Conservation (phyloP, 2,113 vertebrate species). For the Cyrtonyx montezumae region DNA sequence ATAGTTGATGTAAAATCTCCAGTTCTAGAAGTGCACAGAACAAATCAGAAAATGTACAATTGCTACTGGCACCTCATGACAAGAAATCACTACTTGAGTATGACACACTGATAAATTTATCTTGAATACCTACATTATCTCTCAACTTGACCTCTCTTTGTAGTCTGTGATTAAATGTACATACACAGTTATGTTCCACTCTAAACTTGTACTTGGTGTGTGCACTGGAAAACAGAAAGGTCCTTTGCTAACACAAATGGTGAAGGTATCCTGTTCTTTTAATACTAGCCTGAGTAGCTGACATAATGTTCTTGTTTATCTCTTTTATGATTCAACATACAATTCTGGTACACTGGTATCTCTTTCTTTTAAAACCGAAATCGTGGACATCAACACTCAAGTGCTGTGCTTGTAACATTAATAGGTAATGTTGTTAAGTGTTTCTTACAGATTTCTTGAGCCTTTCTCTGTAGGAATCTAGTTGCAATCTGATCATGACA, state of each 20-base stretch:
- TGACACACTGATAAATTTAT: conserved; percentile 50
- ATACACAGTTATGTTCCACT: not conserved
- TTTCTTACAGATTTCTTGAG: not conserved
- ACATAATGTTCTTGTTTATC: not conserved
- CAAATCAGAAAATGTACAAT: conserved; percentile 24
- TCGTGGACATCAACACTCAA: not conserved
- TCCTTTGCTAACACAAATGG: not conserved
- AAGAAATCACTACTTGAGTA: conserved; percentile 51
- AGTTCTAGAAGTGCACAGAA: conserved; percentile 62
- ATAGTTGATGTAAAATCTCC: conserved; percentile 45
- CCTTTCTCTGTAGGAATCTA: not conserved
- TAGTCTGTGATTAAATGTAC: conserved; percentile 64
- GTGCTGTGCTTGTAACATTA: not conserved
- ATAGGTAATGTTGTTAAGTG: not conserved
- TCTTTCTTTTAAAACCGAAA: not conserved
- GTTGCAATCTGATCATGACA: not conserved
- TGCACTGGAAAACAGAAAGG: not conserved
- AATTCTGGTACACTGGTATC: not conserved
- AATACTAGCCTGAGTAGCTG: not conserved
- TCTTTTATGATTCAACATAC: not conserved
- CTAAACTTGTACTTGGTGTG: not conserved
- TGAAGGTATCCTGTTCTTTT: not conserved
- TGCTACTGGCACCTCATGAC: conserved; percentile 52
- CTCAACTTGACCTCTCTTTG: conserved; percentile 69
- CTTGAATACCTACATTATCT: conserved; percentile 65